phyloP scores from a whole-genome alignment of 2,888 invertebrate genomes.

The Tryphoninae sp. region DNA sequence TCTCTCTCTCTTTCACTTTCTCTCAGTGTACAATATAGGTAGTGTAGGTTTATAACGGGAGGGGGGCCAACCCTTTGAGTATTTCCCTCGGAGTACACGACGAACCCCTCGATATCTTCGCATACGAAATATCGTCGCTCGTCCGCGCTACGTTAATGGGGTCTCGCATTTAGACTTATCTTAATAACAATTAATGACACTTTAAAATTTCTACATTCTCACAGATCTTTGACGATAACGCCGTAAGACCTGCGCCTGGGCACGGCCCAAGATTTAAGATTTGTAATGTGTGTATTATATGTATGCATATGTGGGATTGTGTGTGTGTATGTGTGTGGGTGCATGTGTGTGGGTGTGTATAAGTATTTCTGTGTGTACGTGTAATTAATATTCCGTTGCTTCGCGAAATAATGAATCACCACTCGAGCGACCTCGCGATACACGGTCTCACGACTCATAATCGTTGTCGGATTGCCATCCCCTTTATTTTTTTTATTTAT shows the following conservation, averaged over 20 bases:
- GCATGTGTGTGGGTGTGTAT: not conserved
- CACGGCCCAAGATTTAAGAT: constrained; percentile 73
- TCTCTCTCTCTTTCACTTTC: constrained; percentile 42
- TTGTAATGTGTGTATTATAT: constrained; percentile 36
- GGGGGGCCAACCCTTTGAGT: constrained; percentile 72
- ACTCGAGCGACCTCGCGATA: constrained; percentile 67
- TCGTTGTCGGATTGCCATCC: constrained; percentile 59
- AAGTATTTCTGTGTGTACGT: constrained; percentile 36
- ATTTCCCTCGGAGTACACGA: constrained; percentile 70
- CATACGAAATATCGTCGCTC: constrained; percentile 62
- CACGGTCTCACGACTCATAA: constrained; percentile 66
- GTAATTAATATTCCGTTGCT: constrained; percentile 60
- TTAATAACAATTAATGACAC: constrained; percentile 79
- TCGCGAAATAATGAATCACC: constrained; percentile 64
- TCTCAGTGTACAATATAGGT: constrained; percentile 73
- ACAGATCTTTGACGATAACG: constrained; percentile 72
- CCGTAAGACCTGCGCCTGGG: constrained; percentile 72
- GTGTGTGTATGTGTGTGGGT: constrained; percentile 11
- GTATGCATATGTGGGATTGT: constrained; percentile 20
- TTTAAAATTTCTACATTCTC: constrained; percentile 78
- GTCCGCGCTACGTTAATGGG: constrained; percentile 58
- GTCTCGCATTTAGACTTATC: constrained; percentile 74
- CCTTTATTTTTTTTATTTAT: constrained; percentile 58
- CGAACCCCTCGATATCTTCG: constrained; percentile 62
- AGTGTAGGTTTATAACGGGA: constrained; percentile 69